phyloP scores from a whole-genome alignment of 1,140 invertebrate genomes.

The Hylaeus volcanicus region DNA sequence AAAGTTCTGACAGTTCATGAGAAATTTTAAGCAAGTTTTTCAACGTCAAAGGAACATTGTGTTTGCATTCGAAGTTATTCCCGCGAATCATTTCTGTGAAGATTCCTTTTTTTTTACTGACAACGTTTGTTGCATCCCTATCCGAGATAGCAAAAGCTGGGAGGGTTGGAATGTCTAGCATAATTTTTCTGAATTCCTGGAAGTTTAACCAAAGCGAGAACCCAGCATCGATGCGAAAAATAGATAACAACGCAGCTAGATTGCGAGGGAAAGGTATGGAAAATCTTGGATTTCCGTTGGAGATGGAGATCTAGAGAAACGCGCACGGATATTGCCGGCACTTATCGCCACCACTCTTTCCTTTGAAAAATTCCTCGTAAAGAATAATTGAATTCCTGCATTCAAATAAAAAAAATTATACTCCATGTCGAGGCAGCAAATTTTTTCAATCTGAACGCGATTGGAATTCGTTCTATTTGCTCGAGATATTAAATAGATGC shows the following conservation, averaged over 20 bases:
- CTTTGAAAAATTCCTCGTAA: not conserved
- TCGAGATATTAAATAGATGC: too few species aligned
- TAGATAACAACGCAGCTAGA: constrained; percentile 3
- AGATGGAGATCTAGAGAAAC: not conserved
- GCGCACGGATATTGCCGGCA: not conserved
- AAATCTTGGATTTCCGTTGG: not conserved
- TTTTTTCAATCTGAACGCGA: too few species aligned
- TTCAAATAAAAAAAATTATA: not conserved
- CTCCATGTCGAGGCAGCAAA: too few species aligned
- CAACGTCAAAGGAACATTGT: not conserved
- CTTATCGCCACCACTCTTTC: not conserved
- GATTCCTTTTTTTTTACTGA: not conserved
- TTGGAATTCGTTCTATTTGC: too few species aligned
- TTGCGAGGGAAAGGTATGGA: not conserved
- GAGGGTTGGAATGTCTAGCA: constrained; percentile 11
- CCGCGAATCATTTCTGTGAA: not conserved
- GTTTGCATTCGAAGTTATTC: not conserved
- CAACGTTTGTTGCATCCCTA: not conserved
- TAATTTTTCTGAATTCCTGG: not conserved
- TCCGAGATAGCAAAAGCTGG: not conserved
- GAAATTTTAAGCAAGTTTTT: not conserved
- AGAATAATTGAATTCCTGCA: not conserved
- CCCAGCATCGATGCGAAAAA: constrained; percentile 8
- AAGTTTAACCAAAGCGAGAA: not conserved
- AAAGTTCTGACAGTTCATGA: not conserved